Evolutionary conservation across 2,888 invertebrate genomes (phyloP), one percentile per base, ranked within the genome.

Genomic region (Caradrina clavipalpis): DNA sequence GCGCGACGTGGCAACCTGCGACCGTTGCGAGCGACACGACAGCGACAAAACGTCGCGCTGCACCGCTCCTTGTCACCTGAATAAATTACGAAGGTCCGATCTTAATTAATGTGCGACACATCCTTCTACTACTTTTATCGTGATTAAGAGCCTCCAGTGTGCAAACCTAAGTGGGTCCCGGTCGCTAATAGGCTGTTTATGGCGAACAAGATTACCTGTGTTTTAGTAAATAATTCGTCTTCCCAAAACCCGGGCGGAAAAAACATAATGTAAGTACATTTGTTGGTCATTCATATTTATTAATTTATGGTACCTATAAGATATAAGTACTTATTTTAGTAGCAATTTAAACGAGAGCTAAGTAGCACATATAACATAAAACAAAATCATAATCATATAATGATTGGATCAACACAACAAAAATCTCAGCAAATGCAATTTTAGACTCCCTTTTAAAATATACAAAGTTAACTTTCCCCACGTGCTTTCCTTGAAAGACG

Each of bases 1-100:
- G 65, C 72, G 72, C 75, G 83, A 89, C 87, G 88, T 88, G 89
- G 87, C 86, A 88, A 87, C 85, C 88, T 86, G 88, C 85, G 84
- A 87, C 76, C 79, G 72, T 76, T 83, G 81, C 86, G 65, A 53
- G 54, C 56, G 56, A 82, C 73, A 64, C 80, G 72, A 85, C 87
- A 86, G 80, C 88, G 84, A 86, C 87, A 83, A 85, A 87, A 87
- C 82, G 86, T 87, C 85, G 86, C 85, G 73, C 80, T 71, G 78
- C 82, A 82, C 86, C 82, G 83, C 80, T 88, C 85, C 89, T 86
- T 87, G 92, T 91, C 93, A 92, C 92, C 89, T 93, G 92, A 93
- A 93, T 94, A 94, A 94, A 93, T 93, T 92, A 94, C 91, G 89
- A 88, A 87, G 89, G 91, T 91, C 91, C 91, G 86, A 89, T 87